Evolutionary conservation across 2,797 vertebrate genomes (phyloP), one percentile per base, ranked within the genome.

Genomic region (Lithobates pipiens): DNA sequence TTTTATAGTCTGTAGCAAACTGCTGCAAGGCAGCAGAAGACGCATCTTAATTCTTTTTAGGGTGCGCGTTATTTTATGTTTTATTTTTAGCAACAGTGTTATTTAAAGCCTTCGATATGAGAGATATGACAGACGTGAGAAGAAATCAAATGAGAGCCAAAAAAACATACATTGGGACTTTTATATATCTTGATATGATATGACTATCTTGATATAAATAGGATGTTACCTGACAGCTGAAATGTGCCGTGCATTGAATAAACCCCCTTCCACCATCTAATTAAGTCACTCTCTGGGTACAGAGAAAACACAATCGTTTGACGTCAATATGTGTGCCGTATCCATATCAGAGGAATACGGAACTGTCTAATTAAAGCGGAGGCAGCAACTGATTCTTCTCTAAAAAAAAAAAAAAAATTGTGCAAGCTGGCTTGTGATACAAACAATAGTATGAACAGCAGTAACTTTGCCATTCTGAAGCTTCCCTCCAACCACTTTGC

Each of bases 271-370:
- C 32, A 9, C 34, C 36, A 71, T 78, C 80, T 86, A 78, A 86
- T 86, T 83, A 86, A 83, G 71, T 73, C 50, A 39, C 70, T 54
- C 61, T 73, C 75, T 77, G 65, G 67, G 79, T 42, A 67, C 67
- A 36, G 63, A 18, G 67, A 72, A 46, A 65, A 54, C 74, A 86
- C 85, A 82, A 78, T 67, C 1, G 65, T 15, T 25, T 39, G 85
- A 78, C 73, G 80, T 83, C 82, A 83, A 69, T 78, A 57, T 68
- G 36, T 42, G 76, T 65, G 57, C 42, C 1, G 79, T 72, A 63
- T 78, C 69, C 68, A 61, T 79, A 68, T 50, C 75, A 27, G 10
- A 68, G 39, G 39, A 82, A 82, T 82, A 63, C 72, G 32, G 29
- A 18, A 81, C n/a, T 23, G 68, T 27, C 50, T 32, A 72, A 86